phyloP scores from a whole-genome alignment of 2,797 vertebrate species.

The Ceyx erithaca region DNA sequence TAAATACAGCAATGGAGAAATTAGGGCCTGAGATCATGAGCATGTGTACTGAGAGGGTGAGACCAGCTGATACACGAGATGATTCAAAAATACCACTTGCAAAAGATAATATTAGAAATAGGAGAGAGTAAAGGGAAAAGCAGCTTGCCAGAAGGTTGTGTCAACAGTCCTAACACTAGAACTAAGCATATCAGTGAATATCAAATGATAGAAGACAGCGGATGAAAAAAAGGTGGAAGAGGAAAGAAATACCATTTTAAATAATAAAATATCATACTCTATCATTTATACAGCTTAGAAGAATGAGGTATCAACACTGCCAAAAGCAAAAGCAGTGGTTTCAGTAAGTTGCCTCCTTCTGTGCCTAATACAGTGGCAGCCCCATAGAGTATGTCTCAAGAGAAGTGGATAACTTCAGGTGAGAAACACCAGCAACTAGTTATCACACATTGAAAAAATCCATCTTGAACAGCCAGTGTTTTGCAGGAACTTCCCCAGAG shows the following conservation, averaged over 20 bases:
- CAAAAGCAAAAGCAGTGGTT: neutral
- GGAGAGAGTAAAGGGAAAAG: neutral
- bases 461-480: neutral
- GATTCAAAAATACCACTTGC: constrained; percentile 19
- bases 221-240: neutral
- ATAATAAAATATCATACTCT: neutral
- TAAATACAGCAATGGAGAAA: constrained; percentile 27
- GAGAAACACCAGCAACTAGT: neutral
- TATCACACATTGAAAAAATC: neutral
- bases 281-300: neutral
- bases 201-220: neutral
- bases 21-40: neutral
- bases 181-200: neutral
- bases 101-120: constrained; percentile 33
- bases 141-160: neutral
- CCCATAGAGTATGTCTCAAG: neutral
- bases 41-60: neutral
- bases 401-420: neutral
- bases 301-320: neutral
- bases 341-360: neutral
- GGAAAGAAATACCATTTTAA: neutral
- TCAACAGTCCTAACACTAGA: neutral
- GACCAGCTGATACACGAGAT: neutral
- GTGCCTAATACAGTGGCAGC: neutral
- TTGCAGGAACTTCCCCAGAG: neutral